A percentile compares a stretch with the other conserved stretches of the same genome.
phyloP scores from a whole-genome alignment of 92 coral and sea anemone species.

The Desmophyllum pertusum region DNA sequence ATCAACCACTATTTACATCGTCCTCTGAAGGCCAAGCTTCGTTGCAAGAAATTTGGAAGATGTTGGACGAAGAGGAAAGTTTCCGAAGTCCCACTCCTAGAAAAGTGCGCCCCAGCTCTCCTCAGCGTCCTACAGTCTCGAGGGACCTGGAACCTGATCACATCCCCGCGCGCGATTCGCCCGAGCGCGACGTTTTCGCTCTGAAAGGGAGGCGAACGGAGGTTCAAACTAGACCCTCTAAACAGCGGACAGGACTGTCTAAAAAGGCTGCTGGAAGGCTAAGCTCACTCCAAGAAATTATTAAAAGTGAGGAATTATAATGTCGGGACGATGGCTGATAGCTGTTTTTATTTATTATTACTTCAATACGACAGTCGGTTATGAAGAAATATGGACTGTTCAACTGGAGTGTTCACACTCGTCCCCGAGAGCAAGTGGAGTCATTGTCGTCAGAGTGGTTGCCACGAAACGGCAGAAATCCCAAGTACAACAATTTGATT shows the following conservation, averaged over 20 bases:
- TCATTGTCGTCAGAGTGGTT: not conserved
- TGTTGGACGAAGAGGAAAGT: conserved; percentile 92
- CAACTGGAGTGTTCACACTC: too few species aligned
- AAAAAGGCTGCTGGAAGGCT: conserved; percentile 84
- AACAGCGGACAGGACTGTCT: conserved; percentile 72
- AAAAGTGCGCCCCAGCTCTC: conserved; percentile 43
- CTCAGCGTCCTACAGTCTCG: conserved; percentile 19
- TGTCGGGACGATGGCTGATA: conserved; percentile 58
- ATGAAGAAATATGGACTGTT: not conserved
- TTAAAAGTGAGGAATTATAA: conserved; percentile 85
- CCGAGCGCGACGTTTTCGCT: conserved; percentile 74
- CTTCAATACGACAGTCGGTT: not conserved
- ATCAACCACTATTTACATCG: conserved; percentile 79
- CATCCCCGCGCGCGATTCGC: conserved; percentile 68
- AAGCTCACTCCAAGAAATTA: conserved; percentile 66
- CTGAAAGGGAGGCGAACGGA: conserved; percentile 79
- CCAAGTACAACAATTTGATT: not conserved
- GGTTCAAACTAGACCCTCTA: conserved; percentile 53
- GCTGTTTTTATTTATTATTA: not conserved
- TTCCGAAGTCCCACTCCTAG: conserved; percentile 82
- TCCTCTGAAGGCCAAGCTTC: conserved; percentile 97
- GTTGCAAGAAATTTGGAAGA: conserved; percentile 96
- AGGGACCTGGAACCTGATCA: conserved; percentile 66
- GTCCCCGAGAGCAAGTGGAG: not conserved
- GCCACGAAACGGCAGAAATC: not conserved